phyloP scores from a whole-genome alignment of 2,113 vertebrate species.

The Pristiophorus japonicus region DNA sequence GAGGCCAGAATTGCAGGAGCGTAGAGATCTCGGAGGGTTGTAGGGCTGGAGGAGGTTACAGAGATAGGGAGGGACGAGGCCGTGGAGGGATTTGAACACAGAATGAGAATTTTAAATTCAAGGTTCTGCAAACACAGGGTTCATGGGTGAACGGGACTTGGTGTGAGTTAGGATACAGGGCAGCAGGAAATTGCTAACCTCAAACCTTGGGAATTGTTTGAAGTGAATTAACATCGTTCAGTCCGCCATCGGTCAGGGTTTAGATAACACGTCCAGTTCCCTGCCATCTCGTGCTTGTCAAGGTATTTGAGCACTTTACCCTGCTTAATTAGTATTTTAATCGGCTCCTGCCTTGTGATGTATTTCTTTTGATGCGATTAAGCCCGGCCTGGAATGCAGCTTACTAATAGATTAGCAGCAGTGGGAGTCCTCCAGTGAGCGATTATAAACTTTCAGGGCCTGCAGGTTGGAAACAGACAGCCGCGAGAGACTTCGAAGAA shows the following conservation, averaged over 20 bases:
- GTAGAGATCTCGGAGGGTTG: background rate
- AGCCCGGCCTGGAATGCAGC: background rate
- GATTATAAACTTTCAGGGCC: background rate
- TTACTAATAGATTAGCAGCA: background rate
- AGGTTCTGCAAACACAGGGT: background rate
- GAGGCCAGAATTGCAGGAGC: background rate
- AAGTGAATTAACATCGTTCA: background rate
- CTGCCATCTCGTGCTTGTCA: background rate
- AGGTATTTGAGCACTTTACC: background rate
- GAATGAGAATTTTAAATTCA: background rate
- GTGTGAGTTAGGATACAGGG: background rate
- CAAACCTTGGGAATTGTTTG: background rate
- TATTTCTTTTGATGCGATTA: background rate
- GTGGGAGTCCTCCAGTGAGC: background rate
- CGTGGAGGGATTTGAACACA: background rate
- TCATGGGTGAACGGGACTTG: background rate
- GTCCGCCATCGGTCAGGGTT: background rate
- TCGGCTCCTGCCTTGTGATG: background rate
- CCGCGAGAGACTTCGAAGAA: too few relatives aligned
- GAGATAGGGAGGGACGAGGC: background rate
- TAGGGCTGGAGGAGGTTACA: background rate
- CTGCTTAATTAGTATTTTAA: background rate
- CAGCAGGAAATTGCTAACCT: background rate
- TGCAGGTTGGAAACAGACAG: too few relatives aligned
- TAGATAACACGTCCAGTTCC: background rate